Evolutionary conservation across 2,113 vertebrate genomes (phyloP).

Genomic region (Burhinus oedicnemus): DNA sequence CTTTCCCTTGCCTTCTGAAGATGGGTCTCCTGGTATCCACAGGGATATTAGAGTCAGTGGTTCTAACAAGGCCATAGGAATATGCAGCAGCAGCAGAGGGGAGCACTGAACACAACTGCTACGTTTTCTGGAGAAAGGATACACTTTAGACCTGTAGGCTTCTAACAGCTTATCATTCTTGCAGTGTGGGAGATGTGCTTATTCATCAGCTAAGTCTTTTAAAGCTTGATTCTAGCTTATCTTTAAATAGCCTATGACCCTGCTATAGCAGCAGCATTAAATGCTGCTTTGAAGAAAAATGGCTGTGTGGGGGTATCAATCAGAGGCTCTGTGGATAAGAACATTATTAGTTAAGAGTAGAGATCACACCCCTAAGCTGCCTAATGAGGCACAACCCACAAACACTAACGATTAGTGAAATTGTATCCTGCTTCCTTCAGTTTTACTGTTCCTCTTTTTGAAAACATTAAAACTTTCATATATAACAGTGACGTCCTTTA

Average conservation of each 20-base stretch:
- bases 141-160: neutral
- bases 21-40: neutral
- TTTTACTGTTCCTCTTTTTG: neutral
- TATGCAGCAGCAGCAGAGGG: neutral
- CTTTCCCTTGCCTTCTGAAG: neutral
- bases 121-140: neutral
- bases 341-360: neutral
- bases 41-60: neutral
- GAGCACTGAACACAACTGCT: neutral
- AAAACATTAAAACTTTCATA: neutral
- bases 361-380: neutral
- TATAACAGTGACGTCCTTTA: neutral
- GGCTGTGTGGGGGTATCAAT: neutral
- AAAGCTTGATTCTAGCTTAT: neutral
- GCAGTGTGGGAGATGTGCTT: neutral
- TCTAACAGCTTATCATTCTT: neutral
- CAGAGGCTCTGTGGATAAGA: neutral
- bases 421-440: neutral
- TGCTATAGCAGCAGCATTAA: neutral
- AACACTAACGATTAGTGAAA: neutral
- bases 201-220: neutral
- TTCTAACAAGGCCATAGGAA: neutral
- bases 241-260: constrained; percentile 11
- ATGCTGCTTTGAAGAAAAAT: neutral
- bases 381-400: neutral